phyloP scores from a whole-genome alignment of 1,140 invertebrate species.

The Cyrtorhinus lividipennis region DNA sequence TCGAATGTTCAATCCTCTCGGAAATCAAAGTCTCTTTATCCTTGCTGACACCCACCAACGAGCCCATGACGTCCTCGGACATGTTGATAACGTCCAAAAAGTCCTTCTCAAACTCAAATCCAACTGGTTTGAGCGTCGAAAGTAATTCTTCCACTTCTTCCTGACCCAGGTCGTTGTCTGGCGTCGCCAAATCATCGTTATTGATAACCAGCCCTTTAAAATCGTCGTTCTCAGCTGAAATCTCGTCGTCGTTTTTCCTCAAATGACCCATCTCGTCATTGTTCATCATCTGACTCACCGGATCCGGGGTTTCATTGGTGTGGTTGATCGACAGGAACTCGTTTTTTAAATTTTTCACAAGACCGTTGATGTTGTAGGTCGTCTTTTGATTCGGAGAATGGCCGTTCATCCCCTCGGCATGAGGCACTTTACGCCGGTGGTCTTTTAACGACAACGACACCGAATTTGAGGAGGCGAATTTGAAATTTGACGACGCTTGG shows the following conservation, averaged over 20 bases:
- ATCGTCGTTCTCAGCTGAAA: slow-evolving; percentile 24
- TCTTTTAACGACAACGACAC: slow-evolving; percentile 15
- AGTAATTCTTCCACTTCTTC: not conserved
- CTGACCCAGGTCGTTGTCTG: not conserved
- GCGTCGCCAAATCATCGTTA: not conserved
- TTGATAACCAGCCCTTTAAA: slow-evolving; percentile 5
- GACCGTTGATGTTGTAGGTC: slow-evolving; percentile 27
- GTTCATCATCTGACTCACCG: slow-evolving; percentile 15
- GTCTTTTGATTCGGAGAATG: slow-evolving; percentile 26
- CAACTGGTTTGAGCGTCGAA: slow-evolving; percentile 18
- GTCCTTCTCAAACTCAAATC: slow-evolving; percentile 36
- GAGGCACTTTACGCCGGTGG: not conserved
- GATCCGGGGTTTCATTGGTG: slow-evolving; percentile 30
- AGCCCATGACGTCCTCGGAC: slow-evolving; percentile 35
- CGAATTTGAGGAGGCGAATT: slow-evolving; percentile 21
- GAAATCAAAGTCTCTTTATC: slow-evolving; percentile 26
- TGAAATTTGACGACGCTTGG: slow-evolving; percentile 43
- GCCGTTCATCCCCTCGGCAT: slow-evolving; percentile 21
- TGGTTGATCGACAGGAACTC: slow-evolving; percentile 33
- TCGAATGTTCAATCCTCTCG: slow-evolving; percentile 32
- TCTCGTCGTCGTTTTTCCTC: slow-evolving; percentile 31
- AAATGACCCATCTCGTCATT: slow-evolving; percentile 32
- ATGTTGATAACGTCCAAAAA: slow-evolving; percentile 41
- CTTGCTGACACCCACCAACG: slow-evolving; percentile 24
- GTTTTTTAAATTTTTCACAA: slow-evolving; percentile 23